Evolutionary conservation across 2,888 invertebrate genomes (phyloP).

Genomic region (Phalera bucephala): DNA sequence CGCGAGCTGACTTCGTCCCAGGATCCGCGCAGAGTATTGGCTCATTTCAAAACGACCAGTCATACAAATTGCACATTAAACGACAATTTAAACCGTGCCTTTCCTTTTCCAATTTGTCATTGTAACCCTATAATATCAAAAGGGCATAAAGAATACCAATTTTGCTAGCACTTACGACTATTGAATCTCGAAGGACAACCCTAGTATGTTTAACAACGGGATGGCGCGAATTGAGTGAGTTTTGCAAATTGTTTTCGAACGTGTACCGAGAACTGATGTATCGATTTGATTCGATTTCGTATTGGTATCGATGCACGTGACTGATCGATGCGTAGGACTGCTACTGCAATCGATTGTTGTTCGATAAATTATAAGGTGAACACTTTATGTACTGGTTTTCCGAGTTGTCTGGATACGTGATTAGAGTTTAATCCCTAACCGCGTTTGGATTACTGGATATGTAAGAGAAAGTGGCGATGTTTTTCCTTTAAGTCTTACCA

Average conservation of each 20-base stretch:
- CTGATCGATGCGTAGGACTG: slow-evolving; percentile 15
- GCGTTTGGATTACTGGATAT: too few species aligned
- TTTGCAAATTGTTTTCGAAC: slow-evolving; percentile 63
- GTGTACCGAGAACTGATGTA: slow-evolving; percentile 45
- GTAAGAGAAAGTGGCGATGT: too few species aligned
- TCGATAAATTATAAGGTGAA: slow-evolving; percentile 26
- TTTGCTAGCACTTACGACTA: background rate
- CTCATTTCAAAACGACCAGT: slow-evolving; percentile 56
- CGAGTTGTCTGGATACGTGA: slow-evolving; percentile 11
- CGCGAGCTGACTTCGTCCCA: slow-evolving; percentile 58
- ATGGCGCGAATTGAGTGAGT: slow-evolving; percentile 61
- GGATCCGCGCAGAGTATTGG: slow-evolving; percentile 57
- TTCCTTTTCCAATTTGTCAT: slow-evolving; percentile 78
- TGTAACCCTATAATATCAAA: slow-evolving; percentile 28
- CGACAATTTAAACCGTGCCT: slow-evolving; percentile 58
- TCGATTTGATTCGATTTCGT: slow-evolving; percentile 42
- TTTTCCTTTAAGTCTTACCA: too few species aligned
- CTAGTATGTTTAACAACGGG: slow-evolving; percentile 65
- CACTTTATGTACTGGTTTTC: slow-evolving; percentile 12
- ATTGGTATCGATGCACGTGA: slow-evolving; percentile 24
- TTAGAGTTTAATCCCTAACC: too few species aligned
- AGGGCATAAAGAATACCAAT: background rate
- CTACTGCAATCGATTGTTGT: slow-evolving; percentile 19
- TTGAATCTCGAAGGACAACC: slow-evolving; percentile 1
- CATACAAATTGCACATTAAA: slow-evolving; percentile 72